These are phyloP conservation scores for Trissoscelio sp. DNA, from an alignment of 2,888 invertebrate genomes.

Conservation along the genomic window DNA sequence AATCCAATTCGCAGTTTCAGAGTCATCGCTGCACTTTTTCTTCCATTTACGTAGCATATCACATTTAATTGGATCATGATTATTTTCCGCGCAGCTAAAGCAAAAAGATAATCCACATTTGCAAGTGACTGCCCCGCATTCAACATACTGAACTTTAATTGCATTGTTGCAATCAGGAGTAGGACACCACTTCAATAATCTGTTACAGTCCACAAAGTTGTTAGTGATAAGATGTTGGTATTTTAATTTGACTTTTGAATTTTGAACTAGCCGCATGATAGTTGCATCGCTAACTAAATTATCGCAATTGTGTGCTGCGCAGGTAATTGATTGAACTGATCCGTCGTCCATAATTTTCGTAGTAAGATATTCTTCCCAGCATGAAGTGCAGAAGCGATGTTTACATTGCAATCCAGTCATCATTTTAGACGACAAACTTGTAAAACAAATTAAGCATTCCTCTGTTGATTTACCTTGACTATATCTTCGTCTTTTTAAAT, in stretches of 20 bases:
- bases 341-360: conserved; percentile 99
- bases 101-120: conserved; percentile 97
- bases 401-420: conserved; percentile 99
- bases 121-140: conserved; percentile 96
- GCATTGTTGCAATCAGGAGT: conserved; percentile 99
- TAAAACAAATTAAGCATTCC: too few species aligned
- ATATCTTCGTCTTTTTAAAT: too few species aligned
- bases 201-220: conserved; percentile 99
- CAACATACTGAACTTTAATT: conserved; percentile 95
- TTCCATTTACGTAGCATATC: conserved; percentile 97
- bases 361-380: conserved; percentile 98
- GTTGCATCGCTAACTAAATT: conserved; percentile 98
- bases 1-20: conserved; percentile 99
- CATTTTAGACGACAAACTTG: too few species aligned
- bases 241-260: conserved; percentile 94
- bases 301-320: conserved; percentile 98
- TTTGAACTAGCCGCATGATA: conserved; percentile 95
- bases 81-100: conserved; percentile 97
- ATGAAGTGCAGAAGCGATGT: conserved; percentile 96
- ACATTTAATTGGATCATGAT: conserved; percentile 99
- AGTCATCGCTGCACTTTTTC: conserved; percentile 99
- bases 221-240: conserved; percentile 99
- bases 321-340: conserved; percentile 97
- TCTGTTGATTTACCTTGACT: too few species aligned
- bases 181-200: conserved; percentile 98